A percentile compares a stretch with the other conserved stretches of the same genome.
These are phyloP conservation scores for Acomys russatus DNA, from an alignment of 2,797 vertebrate species.

Conservation along the genomic window DNA sequence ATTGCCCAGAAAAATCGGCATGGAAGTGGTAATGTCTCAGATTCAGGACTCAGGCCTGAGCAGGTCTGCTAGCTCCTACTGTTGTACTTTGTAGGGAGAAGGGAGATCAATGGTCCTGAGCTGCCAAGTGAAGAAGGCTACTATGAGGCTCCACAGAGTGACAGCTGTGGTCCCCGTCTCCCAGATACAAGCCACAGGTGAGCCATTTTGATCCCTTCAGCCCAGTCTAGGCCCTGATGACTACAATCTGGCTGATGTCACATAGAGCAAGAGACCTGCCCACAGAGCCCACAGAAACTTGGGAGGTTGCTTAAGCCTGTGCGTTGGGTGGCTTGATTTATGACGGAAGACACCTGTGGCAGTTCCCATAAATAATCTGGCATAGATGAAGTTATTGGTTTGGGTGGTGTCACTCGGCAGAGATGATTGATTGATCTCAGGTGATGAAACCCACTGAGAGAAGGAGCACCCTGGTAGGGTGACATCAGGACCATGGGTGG, in stretches of 20 bases:
- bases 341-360: neutral
- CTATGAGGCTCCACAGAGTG: neutral
- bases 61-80: neutral
- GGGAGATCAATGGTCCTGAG: neutral
- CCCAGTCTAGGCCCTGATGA: neutral
- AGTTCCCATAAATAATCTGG: neutral
- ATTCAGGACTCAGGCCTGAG: neutral
- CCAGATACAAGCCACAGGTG: neutral
- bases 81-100: neutral
- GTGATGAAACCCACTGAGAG: conserved; percentile 4
- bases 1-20: neutral
- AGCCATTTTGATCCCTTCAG: neutral
- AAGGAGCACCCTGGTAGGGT: neutral
- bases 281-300: neutral
- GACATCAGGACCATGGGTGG: neutral
- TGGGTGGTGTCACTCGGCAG: conserved; percentile 14
- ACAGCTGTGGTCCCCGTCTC: neutral
- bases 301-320: neutral
- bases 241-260: neutral
- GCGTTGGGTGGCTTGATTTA: neutral
- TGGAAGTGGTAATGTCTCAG: neutral
- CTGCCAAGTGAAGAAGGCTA: neutral
- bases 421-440: neutral
- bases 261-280: neutral
- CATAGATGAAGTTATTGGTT: neutral